phyloP scores from a whole-genome alignment of 2,888 invertebrate species.

The Drosophila ustulata region DNA sequence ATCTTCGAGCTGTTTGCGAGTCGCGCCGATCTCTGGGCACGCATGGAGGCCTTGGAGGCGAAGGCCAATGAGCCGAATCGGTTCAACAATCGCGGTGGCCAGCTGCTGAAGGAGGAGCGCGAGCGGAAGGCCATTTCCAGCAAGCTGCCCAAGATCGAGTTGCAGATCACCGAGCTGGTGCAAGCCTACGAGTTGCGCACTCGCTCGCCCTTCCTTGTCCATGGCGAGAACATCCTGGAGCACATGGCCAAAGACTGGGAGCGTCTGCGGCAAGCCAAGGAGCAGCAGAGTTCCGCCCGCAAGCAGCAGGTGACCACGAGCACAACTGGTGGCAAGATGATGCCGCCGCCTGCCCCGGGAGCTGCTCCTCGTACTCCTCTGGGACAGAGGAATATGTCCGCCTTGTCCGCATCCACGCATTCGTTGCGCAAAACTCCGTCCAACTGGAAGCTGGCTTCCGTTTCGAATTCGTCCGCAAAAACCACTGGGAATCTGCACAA shows the following conservation, averaged over 20 bases:
- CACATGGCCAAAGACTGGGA: slow-evolving; percentile 88
- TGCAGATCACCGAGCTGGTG: slow-evolving; percentile 87
- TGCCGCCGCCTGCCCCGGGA: slow-evolving; percentile 47
- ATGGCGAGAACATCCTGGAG: slow-evolving; percentile 88
- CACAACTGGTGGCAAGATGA: slow-evolving; percentile 41
- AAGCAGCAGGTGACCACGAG: slow-evolving; percentile 62
- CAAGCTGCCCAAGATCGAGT: slow-evolving; percentile 91
- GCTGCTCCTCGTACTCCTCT: slow-evolving; percentile 72
- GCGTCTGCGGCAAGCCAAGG: slow-evolving; percentile 84
- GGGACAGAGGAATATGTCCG: slow-evolving; percentile 66
- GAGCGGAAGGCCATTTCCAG: slow-evolving; percentile 91
- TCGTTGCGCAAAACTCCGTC: slow-evolving; percentile 73
- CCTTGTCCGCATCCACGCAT: slow-evolving; percentile 51
- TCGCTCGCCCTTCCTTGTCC: slow-evolving; percentile 87
- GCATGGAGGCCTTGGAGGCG: slow-evolving; percentile 91
- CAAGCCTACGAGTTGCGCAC: slow-evolving; percentile 86
- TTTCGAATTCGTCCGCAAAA: slow-evolving; percentile 6
- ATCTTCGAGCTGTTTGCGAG: slow-evolving; percentile 89
- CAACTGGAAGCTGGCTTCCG: slow-evolving; percentile 47
- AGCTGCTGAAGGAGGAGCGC: slow-evolving; percentile 93
- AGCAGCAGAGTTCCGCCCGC: slow-evolving; percentile 85
- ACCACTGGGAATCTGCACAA: slow-evolving; percentile 33
- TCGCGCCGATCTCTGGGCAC: slow-evolving; percentile 90
- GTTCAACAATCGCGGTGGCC: slow-evolving; percentile 94
- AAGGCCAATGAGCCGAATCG: slow-evolving; percentile 92